Conservation (phyloP, 2,888 invertebrate genomes). For the Cephus runcator region DNA sequence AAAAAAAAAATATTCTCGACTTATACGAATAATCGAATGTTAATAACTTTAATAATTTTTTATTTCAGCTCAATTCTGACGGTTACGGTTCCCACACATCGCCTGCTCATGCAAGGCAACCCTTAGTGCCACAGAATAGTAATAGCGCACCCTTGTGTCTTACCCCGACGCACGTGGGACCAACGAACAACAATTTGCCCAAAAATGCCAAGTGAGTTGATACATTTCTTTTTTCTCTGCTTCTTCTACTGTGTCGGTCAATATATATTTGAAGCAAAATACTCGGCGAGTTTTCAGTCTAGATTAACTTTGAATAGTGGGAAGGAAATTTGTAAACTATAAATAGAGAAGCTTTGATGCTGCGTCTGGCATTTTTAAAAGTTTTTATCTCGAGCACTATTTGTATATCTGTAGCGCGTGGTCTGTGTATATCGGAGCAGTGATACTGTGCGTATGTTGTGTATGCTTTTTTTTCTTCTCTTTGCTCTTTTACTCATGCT, state of each 20-base stretch:
- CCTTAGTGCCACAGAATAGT: slow-evolving; percentile 79
- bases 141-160: slow-evolving; percentile 60
- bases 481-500: background rate
- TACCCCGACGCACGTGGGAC: slow-evolving; percentile 66
- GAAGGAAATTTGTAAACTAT: background rate
- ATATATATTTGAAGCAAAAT: slow-evolving; percentile 27
- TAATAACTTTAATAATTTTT: slow-evolving; percentile 2
- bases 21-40: no score
- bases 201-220: slow-evolving; percentile 91
- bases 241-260: slow-evolving; percentile 9
- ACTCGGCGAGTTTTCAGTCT: background rate
- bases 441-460: background rate
- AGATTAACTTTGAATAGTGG: background rate
- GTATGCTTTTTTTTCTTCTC: background rate
- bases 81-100: slow-evolving; percentile 89
- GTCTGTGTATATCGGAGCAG: background rate
- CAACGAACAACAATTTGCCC: slow-evolving; percentile 69
- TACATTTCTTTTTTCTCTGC: slow-evolving; percentile 21
- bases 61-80: slow-evolving; percentile 83
- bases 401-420: background rate
- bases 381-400: background rate
- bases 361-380: background rate
- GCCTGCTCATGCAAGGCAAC: slow-evolving; percentile 78
- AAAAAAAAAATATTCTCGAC: background rate
- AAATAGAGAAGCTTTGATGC: background rate